Percentiles rank a stretch among this genome's conserved stretches.
These are phyloP conservation scores for Alentia gelatinosa DNA, from an alignment of 2,888 invertebrate genomes.

Conservation along the genomic window DNA sequence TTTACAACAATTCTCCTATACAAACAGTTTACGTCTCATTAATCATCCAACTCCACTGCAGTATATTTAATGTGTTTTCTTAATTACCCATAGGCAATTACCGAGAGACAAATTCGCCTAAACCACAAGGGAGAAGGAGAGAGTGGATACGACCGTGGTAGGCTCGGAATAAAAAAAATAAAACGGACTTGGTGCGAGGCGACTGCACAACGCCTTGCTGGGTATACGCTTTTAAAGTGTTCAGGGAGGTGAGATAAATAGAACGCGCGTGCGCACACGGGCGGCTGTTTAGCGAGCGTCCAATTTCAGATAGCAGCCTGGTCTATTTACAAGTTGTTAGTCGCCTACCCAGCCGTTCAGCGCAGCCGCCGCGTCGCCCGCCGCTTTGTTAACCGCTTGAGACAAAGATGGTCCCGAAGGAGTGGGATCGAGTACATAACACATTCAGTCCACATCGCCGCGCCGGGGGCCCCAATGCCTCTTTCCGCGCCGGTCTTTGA, in stretches of 20 bases:
- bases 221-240: no score
- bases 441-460: conserved; percentile 40
- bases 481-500: background rate
- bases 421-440: background rate
- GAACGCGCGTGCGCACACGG: background rate
- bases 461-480: background rate
- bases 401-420: conserved; percentile 30
- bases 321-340: conserved; percentile 52
- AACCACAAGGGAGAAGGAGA: background rate
- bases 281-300: conserved; percentile 17
- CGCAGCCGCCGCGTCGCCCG: background rate
- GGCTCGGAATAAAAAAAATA: no score
- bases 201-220: background rate
- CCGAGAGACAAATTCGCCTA: conserved; percentile 11
- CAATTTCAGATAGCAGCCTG: conserved; percentile 49
- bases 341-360: conserved; percentile 19
- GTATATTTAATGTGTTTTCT: background rate
- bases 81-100: background rate
- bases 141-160: background rate
- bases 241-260: no score
- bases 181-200: background rate
- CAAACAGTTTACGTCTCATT: background rate
- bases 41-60: background rate
- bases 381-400: conserved; percentile 8
- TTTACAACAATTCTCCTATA: background rate